Percentiles rank a stretch among this genome's conserved stretches.
Conservation (phyloP, 2,888 invertebrate genomes). For the Clostera curtula region DNA sequence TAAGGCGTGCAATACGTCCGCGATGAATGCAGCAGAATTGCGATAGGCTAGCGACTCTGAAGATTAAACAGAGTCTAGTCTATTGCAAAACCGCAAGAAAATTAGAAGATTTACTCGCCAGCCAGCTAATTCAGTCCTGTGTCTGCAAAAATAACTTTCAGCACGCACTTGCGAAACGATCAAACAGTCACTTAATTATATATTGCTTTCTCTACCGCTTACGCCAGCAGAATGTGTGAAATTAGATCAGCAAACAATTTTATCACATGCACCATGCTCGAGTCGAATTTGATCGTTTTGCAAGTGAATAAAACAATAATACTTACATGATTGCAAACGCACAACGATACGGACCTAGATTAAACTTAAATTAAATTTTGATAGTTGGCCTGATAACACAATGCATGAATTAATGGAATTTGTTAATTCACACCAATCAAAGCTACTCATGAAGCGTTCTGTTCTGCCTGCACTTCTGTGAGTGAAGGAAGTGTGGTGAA, state of each 20-base stretch:
- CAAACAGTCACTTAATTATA: slow-evolving; percentile 8
- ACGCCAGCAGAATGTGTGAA: neutral
- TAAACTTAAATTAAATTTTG: too few relatives aligned
- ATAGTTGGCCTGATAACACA: too few relatives aligned
- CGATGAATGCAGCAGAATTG: slow-evolving; percentile 44
- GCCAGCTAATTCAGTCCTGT: slow-evolving; percentile 22
- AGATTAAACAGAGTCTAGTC: slow-evolving; percentile 49
- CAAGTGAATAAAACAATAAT: slow-evolving; percentile 21
- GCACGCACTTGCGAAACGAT: slow-evolving; percentile 23
- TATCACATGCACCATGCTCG: neutral
- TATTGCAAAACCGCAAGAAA: slow-evolving; percentile 43
- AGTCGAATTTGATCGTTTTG: slow-evolving; percentile 24
- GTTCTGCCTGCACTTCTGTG: too few relatives aligned
- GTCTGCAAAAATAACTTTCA: slow-evolving; percentile 34
- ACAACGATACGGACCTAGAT: slow-evolving; percentile 4
- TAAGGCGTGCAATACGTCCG: slow-evolving; percentile 38
- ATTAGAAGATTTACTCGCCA: slow-evolving; percentile 23
- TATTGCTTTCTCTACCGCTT: too few relatives aligned
- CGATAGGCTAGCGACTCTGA: slow-evolving; percentile 48
- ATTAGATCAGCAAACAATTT: neutral
- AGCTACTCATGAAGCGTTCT: too few relatives aligned
- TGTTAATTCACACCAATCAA: too few relatives aligned
- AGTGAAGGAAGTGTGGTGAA: too few relatives aligned
- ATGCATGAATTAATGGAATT: too few relatives aligned
- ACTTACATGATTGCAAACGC: slow-evolving; percentile 27